A percentile compares a stretch with the other conserved stretches of the same genome.
Conservation (phyloP, 2,113 vertebrate genomes). For the Pantherophis guttatus region DNA sequence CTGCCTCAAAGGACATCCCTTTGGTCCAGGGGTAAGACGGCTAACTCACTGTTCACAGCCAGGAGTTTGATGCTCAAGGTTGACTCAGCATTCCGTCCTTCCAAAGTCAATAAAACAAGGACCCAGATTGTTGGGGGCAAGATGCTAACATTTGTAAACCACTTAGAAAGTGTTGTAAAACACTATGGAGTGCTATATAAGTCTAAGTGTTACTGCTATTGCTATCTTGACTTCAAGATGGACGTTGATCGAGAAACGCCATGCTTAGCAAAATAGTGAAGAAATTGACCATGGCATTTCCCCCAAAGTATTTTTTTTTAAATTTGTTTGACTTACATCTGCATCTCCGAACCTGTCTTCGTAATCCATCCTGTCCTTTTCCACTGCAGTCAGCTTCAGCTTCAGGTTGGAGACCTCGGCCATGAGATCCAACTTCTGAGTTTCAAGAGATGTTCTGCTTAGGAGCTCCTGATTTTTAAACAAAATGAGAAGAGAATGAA, state of each 20-base stretch:
- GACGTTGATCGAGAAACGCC: not conserved
- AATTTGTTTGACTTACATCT: conserved; percentile 73
- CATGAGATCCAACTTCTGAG: conserved; percentile 92
- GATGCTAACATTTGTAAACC: too few species aligned
- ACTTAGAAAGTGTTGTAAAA: too few species aligned
- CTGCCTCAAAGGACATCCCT: not conserved
- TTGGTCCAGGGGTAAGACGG: too few species aligned
- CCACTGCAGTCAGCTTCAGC: conserved; percentile 84
- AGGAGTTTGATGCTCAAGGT: too few species aligned
- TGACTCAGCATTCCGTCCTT: too few species aligned
- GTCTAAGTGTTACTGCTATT: too few species aligned
- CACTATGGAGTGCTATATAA: too few species aligned
- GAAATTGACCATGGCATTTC: not conserved
- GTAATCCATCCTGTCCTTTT: conserved; percentile 85
- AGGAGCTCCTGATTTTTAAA: conserved; percentile 81
- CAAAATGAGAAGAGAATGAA: conserved; percentile 35
- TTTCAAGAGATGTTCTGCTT: conserved; percentile 88
- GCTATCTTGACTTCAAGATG: not conserved
- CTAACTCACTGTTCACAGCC: too few species aligned
- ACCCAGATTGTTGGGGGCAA: too few species aligned
- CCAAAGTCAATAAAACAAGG: too few species aligned
- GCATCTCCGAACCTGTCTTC: conserved; percentile 87
- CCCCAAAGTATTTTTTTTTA: not conserved
- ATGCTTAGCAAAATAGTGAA: not conserved
- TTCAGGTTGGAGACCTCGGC: conserved; percentile 93